Evolutionary conservation across 2,113 vertebrate species (phyloP).

Genomic region (Eonycteris spelaea): DNA sequence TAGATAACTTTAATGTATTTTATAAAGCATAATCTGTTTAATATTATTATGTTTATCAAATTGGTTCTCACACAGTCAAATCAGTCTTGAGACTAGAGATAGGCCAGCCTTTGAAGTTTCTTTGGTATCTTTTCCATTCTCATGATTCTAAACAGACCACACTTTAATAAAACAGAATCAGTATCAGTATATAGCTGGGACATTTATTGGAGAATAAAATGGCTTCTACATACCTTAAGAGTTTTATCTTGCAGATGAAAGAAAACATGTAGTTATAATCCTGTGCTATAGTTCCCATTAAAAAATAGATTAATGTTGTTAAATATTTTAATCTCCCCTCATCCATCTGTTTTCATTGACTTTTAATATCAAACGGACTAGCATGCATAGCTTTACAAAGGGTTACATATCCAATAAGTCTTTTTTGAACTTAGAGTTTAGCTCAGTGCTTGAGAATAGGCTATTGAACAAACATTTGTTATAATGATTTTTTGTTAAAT

Average conservation of each 20-base stretch:
- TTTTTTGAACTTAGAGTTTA: constrained; percentile 18
- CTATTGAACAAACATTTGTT: background rate
- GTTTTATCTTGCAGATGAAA: constrained; percentile 19
- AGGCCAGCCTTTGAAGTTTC: background rate
- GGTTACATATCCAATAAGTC: background rate
- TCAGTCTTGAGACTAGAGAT: background rate
- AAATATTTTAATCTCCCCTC: background rate
- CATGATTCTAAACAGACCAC: background rate
- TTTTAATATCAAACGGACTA: background rate
- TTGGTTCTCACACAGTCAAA: background rate
- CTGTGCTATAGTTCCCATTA: background rate
- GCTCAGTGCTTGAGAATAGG: background rate
- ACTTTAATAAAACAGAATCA: background rate
- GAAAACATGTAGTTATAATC: background rate
- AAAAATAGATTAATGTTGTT: background rate
- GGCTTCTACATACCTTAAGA: background rate
- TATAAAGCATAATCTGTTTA: constrained; percentile 13
- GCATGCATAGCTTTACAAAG: background rate
- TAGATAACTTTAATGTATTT: background rate
- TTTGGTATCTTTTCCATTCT: background rate
- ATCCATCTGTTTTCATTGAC: background rate
- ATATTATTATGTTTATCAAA: background rate
- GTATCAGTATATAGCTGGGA: background rate
- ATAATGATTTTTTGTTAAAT: background rate
- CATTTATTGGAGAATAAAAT: background rate